phyloP scores from a whole-genome alignment of 2,888 invertebrate genomes.

The Apodemia mormo region DNA sequence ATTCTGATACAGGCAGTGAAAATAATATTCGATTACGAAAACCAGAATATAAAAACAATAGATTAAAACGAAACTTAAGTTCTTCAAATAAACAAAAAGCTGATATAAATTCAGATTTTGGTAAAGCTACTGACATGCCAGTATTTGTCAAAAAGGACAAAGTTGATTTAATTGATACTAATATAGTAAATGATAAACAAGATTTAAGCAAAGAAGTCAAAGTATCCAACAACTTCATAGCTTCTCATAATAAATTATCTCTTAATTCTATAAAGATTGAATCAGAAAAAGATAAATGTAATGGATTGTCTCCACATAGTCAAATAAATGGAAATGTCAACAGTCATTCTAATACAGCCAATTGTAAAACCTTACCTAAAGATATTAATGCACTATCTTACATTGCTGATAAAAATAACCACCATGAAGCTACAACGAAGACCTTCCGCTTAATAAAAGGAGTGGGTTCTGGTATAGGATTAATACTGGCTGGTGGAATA shows the following conservation, averaged over 20 bases:
- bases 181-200: neutral
- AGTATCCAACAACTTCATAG: neutral
- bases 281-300: constrained; percentile 28
- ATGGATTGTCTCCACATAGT: constrained; percentile 24
- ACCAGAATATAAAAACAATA: constrained; percentile 70
- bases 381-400: constrained; percentile 18
- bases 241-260: neutral
- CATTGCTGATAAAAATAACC: constrained; percentile 21
- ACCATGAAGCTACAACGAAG: constrained; percentile 50
- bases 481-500: constrained; percentile 93
- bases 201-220: neutral
- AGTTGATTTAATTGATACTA: neutral
- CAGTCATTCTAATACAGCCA: neutral
- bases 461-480: constrained; percentile 87
- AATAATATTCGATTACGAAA: constrained; percentile 69
- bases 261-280: constrained; percentile 24
- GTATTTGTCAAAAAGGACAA: constrained; percentile 63
- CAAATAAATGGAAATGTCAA: constrained; percentile 7
- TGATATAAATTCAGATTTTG: constrained; percentile 53
- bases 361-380: neutral
- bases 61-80: constrained; percentile 71
- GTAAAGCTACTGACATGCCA: constrained; percentile 61
- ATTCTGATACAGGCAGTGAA: constrained; percentile 69
- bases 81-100: constrained; percentile 58
- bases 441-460: constrained; percentile 63